Conservation (phyloP, 2,888 invertebrate genomes). For the Myathropa florea region DNA sequence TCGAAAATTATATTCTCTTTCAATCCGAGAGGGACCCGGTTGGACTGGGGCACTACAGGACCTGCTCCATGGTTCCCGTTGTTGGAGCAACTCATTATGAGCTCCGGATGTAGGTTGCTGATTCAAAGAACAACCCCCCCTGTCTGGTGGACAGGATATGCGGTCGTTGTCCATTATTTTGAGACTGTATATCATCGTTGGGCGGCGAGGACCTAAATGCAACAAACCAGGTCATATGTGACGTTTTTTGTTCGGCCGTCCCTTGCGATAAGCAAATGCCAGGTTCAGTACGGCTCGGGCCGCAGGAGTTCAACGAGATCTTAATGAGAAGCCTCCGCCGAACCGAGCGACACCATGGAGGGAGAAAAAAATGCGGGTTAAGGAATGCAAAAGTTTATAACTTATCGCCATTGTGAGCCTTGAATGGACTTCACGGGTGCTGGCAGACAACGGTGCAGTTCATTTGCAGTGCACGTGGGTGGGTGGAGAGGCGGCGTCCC, state of each 20-base stretch:
- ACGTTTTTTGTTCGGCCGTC: constrained; percentile 25
- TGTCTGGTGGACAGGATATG: constrained; percentile 41
- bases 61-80: constrained; percentile 7
- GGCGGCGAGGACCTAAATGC: constrained; percentile 46
- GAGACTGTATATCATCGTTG: constrained; percentile 56
- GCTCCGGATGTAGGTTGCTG: constrained; percentile 20
- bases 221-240: constrained; percentile 57
- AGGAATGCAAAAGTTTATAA: constrained; percentile 45
- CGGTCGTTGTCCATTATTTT: constrained; percentile 64
- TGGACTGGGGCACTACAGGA: too few relatives aligned
- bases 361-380: neutral
- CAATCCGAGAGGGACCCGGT: neutral
- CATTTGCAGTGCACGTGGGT: neutral
- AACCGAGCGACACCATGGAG: neutral
- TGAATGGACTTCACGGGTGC: constrained; percentile 12
- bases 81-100: constrained; percentile 58
- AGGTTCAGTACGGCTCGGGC: constrained; percentile 15
- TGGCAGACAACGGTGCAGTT: neutral
- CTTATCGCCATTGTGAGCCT: constrained; percentile 36
- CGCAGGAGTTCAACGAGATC: constrained; percentile 35
- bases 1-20: constrained; percentile 49
- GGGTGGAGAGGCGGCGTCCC: constrained; percentile 1
- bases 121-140: constrained; percentile 41
- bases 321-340: constrained; percentile 46
- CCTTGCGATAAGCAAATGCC: constrained; percentile 63